A percentile compares a stretch with the other conserved stretches of the same genome.
These are phyloP conservation scores for Cirrhinus mrigala DNA, from an alignment of 2,797 vertebrate species.

Conservation along the genomic window DNA sequence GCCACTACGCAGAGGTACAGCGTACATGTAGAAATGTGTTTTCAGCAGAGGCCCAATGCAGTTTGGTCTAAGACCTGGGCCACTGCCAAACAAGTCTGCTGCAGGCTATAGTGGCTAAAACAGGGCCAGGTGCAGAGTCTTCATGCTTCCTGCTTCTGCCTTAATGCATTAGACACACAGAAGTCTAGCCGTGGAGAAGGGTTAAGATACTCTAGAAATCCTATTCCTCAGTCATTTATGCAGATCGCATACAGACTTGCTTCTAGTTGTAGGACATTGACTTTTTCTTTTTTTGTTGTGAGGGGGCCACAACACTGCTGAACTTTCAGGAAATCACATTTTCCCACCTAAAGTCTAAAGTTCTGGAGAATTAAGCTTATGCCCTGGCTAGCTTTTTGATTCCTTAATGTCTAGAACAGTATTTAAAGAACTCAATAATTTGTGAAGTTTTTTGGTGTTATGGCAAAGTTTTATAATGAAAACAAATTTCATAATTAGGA, in stretches of 20 bases:
- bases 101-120: conserved; percentile 63
- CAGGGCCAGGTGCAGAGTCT: conserved; percentile 75
- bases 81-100: conserved; percentile 50
- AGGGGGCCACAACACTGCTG: neutral
- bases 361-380: neutral
- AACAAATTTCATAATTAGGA: neutral
- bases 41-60: conserved; percentile 15
- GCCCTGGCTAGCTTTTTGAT: neutral
- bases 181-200: conserved; percentile 37
- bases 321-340: neutral
- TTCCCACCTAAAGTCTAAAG: neutral
- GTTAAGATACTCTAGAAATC: neutral
- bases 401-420: neutral
- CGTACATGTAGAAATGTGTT: conserved; percentile 21
- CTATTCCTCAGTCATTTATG: conserved; percentile 8
- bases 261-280: neutral
- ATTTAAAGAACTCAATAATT: neutral
- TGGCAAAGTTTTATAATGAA: neutral
- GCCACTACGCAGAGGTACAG: conserved; percentile 88
- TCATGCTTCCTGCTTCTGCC: conserved; percentile 70
- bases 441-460: too few species aligned
- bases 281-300: neutral
- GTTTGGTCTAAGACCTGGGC: conserved; percentile 41
- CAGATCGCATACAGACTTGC: neutral
- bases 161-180: conserved; percentile 79